phyloP scores from a whole-genome alignment of 2,113 vertebrate genomes.

The Planiliza haematocheilus region DNA sequence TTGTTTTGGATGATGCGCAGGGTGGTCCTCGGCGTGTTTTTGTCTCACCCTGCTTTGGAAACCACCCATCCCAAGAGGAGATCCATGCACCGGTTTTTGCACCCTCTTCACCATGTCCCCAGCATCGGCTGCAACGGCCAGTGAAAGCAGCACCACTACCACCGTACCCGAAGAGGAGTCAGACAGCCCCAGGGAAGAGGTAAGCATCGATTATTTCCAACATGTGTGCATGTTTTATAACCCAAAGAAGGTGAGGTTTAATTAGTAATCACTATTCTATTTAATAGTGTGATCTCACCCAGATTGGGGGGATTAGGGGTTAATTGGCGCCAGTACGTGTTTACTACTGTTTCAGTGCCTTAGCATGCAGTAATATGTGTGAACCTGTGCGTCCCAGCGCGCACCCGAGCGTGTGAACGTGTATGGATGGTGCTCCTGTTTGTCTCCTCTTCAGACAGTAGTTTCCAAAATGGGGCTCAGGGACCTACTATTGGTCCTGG shows the following conservation, averaged over 20 bases:
- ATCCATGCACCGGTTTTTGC: conserved; percentile 67
- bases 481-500: conserved; percentile 18
- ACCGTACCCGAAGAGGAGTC: conserved; percentile 74
- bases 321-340: not conserved
- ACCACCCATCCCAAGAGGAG: conserved; percentile 56
- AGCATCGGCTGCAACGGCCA: conserved; percentile 78
- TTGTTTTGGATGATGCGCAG: conserved; percentile 61
- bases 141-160: conserved; percentile 77
- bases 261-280: not conserved
- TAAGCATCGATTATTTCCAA: conserved; percentile 52
- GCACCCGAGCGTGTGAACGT: conserved; percentile 38
- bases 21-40: conserved; percentile 45
- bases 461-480: conserved; percentile 36
- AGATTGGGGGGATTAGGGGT: not conserved
- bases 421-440: conserved; percentile 20
- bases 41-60: conserved; percentile 50
- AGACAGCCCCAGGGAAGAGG: conserved; percentile 80
- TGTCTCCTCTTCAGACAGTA: conserved; percentile 29
- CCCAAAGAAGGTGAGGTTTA: not conserved
- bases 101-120: conserved; percentile 78
- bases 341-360: conserved; percentile 1
- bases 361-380: not conserved
- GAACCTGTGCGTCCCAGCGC: conserved; percentile 33
- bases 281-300: not conserved
- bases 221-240: not conserved